phyloP scores from a whole-genome alignment of 2,797 vertebrate genomes.

The Furcifer pardalis region DNA sequence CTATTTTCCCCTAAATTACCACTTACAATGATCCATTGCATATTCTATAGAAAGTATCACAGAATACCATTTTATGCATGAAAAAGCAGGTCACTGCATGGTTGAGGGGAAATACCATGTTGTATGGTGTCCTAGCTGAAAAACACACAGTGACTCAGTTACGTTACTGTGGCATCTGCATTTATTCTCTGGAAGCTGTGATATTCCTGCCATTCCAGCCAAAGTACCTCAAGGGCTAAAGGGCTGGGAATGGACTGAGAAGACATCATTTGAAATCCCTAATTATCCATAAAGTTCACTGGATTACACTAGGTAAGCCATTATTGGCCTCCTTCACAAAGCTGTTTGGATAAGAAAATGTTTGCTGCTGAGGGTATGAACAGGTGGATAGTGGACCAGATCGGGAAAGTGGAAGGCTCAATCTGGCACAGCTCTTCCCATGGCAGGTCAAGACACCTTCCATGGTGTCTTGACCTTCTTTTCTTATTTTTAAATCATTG shows the following conservation, averaged over 20 bases:
- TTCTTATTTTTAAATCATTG: too few relatives aligned
- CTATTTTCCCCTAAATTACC: constrained; percentile 23
- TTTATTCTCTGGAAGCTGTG: background rate
- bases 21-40: constrained; percentile 32
- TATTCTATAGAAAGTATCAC: background rate
- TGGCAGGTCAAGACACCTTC: too few relatives aligned
- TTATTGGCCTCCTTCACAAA: background rate
- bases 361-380: background rate
- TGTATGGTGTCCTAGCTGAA: background rate
- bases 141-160: background rate
- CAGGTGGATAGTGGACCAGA: too few relatives aligned
- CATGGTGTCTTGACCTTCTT: too few relatives aligned
- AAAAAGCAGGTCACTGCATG: background rate
- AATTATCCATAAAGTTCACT: background rate
- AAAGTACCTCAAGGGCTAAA: too few relatives aligned
- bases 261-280: background rate
- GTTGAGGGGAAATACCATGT: background rate
- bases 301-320: background rate
- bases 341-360: background rate
- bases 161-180: background rate
- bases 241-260: background rate
- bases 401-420: too few relatives aligned
- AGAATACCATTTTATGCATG: background rate
- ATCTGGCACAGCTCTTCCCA: too few relatives aligned
- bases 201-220: background rate